These are phyloP conservation scores for Heliocidaris erythrogramma DNA, from an alignment of 35 echinoderm and acorn worm species.

Conservation along the genomic window DNA sequence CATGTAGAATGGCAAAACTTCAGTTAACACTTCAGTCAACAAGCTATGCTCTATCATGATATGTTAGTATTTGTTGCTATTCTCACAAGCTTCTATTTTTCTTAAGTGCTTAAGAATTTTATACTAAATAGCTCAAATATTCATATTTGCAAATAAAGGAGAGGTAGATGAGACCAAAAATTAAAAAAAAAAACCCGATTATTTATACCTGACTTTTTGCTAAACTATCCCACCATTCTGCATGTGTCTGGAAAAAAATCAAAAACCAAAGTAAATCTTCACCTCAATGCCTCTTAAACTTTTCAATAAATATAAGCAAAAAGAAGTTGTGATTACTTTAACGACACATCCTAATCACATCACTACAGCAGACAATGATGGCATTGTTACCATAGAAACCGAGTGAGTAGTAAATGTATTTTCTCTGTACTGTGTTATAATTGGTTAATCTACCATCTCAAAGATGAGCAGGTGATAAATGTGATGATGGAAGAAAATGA, in stretches of 20 bases:
- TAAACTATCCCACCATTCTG: not conserved
- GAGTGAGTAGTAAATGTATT: slow-evolving; percentile 4
- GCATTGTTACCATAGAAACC: not conserved
- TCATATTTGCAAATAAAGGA: too few relatives aligned
- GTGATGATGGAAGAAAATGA: not conserved
- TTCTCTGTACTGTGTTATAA: not conserved
- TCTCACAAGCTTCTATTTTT: too few relatives aligned
- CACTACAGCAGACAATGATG: not conserved
- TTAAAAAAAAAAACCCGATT: too few relatives aligned
- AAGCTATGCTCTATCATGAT: not conserved
- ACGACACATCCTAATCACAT: not conserved
- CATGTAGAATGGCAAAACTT: not conserved
- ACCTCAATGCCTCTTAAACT: not conserved
- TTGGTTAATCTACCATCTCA: not conserved
- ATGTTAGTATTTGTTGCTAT: too few relatives aligned
- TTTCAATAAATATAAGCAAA: not conserved
- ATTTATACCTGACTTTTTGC: too few relatives aligned
- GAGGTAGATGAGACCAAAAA: too few relatives aligned
- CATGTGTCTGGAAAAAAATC: not conserved
- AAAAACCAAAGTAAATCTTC: not conserved
- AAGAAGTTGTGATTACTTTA: not conserved
- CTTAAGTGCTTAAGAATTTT: too few relatives aligned
- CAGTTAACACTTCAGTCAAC: not conserved
- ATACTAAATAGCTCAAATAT: too few relatives aligned
- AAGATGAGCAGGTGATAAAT: not conserved